Base-by-base conservation (phyloP, 2,888 invertebrate species). In the Scaptomyza reducta region DNA sequence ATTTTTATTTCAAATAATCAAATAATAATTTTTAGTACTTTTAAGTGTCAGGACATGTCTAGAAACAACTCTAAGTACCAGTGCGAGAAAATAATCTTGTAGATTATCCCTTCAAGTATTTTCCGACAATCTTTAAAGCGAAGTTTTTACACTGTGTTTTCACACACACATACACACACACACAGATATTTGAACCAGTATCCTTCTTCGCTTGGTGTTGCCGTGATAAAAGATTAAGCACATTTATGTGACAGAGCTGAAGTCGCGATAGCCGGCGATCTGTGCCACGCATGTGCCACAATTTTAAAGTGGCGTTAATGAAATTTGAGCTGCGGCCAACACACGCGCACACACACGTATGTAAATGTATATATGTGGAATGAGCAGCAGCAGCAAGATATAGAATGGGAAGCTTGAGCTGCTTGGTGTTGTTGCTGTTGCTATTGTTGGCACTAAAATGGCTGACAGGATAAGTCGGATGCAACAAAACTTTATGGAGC, bases 281-380 rank as follows among this genome's bases (percentile, higher is more conserved):
- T 58, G 63, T 67, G 72, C 69, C 74, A 73, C 70, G 85, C 76
- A 84, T 87, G 87, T 87, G 82, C 74, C 74, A 74, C 79, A 87
- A 71, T 76, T 82, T 82, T 76, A 85, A 82, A 82, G 85, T 85
- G 73, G 79, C 70, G 57, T 76, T 82, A 87, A 82, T 82, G 82
- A 87, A 87, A 81, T 81, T 84, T 73, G 64, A 68, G 79, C 69
- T 74, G 50, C 57, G 63, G 70, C 65, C 77, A 44, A 25, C 54
- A 44, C 22, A 22, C 11, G 29, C 31, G 35, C 29, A 47, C 40
- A 31, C 22, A 33, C 10, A 46, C 10, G 14, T 33, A 46, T 46
- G 16, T 40, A 14, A 29, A 29, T 41, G 35, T 9, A 6, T n/a
- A 41, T 10, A 6, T n/a, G 33, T 40, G 31, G 31, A 27, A 51